phyloP scores from a whole-genome alignment of 2,888 invertebrate species.

The Blastobasis lacticolella region DNA sequence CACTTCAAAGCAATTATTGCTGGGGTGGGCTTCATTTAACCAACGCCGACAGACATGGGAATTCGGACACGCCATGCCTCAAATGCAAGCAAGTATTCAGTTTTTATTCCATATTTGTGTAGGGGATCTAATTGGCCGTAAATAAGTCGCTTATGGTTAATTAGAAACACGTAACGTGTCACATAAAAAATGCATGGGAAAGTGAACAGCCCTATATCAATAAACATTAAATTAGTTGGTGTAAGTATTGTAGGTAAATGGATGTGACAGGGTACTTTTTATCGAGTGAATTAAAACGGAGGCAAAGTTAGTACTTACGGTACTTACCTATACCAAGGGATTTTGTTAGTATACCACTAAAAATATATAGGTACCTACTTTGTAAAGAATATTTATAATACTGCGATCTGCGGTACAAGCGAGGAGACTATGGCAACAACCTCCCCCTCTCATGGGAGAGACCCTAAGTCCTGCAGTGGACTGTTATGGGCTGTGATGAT shows the following conservation, averaged over 20 bases:
- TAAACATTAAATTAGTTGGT: too few species aligned
- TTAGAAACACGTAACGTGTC: constrained; percentile 3
- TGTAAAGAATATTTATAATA: too few species aligned
- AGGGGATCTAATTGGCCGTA: constrained; percentile 5
- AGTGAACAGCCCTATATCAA: neutral
- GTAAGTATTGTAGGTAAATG: too few species aligned
- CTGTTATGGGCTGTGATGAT: too few species aligned
- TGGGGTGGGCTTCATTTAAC: constrained; percentile 26
- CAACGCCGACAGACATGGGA: constrained; percentile 22
- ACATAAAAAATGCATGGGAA: constrained; percentile 2
- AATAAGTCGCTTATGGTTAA: constrained; percentile 10
- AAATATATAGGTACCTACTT: too few species aligned
- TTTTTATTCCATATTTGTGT: constrained; percentile 7
- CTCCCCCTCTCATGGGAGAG: too few species aligned
- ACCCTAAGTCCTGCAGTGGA: too few species aligned
- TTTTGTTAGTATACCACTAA: too few species aligned
- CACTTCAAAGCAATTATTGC: constrained; percentile 34
- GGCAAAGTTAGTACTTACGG: too few species aligned
- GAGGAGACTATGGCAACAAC: too few species aligned
- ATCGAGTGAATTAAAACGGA: neutral
- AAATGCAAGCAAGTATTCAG: constrained; percentile 1
- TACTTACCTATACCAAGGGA: too few species aligned
- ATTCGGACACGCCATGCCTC: constrained; percentile 14
- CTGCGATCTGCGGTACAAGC: too few species aligned
- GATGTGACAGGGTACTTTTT: neutral